Evolutionary conservation across 2,113 vertebrate species (phyloP).

Genomic region (Accipiter cooperii): DNA sequence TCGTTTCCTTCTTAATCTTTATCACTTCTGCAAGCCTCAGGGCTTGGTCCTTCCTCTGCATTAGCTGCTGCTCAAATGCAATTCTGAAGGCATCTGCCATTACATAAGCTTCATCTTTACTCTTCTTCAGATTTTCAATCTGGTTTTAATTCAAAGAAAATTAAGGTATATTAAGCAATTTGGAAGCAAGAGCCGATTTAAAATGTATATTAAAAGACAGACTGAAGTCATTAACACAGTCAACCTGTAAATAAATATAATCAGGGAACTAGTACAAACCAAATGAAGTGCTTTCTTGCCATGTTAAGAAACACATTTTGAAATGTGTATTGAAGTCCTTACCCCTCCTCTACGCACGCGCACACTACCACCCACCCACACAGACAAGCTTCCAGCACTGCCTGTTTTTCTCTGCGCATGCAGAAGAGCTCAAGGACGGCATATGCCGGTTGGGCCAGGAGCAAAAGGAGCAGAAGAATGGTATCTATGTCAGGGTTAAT

Average conservation of each 20-base stretch:
- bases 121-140: slow-evolving; percentile 77
- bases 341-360: not conserved
- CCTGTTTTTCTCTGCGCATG: not conserved
- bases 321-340: not conserved
- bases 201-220: not conserved
- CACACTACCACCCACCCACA: not conserved
- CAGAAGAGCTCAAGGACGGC: not conserved
- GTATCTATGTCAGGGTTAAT: not conserved
- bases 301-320: not conserved
- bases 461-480: not conserved
- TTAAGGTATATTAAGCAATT: not conserved
- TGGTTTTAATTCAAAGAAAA: slow-evolving; percentile 57
- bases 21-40: slow-evolving; percentile 75
- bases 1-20: slow-evolving; percentile 57
- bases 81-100: slow-evolving; percentile 90
- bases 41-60: slow-evolving; percentile 80
- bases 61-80: slow-evolving; percentile 90
- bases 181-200: not conserved
- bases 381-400: not conserved
- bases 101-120: slow-evolving; percentile 83
- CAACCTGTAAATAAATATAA: not conserved
- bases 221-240: not conserved
- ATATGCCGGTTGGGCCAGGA: not conserved
- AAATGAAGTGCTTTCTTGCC: not conserved
- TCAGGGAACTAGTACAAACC: not conserved